These are phyloP conservation scores for Hipposideros armiger DNA, from an alignment of 2,113 vertebrate genomes.

Conservation along the genomic window DNA sequence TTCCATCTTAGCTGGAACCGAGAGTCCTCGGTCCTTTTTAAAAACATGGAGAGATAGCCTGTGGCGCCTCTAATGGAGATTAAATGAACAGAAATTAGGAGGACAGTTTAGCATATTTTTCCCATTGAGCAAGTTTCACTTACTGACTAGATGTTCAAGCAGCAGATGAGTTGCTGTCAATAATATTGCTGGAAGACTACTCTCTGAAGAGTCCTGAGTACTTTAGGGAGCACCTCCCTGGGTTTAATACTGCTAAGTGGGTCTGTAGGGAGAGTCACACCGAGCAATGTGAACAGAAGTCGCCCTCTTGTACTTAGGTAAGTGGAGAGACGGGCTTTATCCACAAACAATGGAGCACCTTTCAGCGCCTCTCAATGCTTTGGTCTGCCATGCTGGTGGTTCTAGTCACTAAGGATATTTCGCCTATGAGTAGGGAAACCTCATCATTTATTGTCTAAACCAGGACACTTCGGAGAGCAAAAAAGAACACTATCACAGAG, in stretches of 20 bases:
- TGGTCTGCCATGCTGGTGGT: background rate
- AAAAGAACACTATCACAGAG: background rate
- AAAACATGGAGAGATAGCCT: background rate
- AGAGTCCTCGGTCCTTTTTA: background rate
- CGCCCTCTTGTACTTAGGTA: background rate
- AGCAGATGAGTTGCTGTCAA: background rate
- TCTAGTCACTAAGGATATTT: background rate
- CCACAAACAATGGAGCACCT: too few relatives aligned
- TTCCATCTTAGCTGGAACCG: background rate
- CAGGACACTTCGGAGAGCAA: background rate
- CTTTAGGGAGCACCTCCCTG: background rate
- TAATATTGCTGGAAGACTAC: too few relatives aligned
- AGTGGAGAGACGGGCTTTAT: background rate
- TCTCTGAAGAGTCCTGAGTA: background rate
- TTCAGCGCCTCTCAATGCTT: rapidly evolving
- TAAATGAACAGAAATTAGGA: background rate
- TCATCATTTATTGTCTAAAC: background rate
- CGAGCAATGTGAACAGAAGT: background rate
- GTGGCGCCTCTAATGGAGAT: background rate
- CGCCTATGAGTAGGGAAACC: too few relatives aligned
- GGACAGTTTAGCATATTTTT: background rate
- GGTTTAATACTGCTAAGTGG: background rate
- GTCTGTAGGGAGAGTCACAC: too few relatives aligned
- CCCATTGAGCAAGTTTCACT: background rate
- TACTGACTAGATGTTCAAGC: background rate